These are phyloP conservation scores for Pogonus chalceus DNA, from an alignment of 1,140 invertebrate genomes.

Conservation along the genomic window DNA sequence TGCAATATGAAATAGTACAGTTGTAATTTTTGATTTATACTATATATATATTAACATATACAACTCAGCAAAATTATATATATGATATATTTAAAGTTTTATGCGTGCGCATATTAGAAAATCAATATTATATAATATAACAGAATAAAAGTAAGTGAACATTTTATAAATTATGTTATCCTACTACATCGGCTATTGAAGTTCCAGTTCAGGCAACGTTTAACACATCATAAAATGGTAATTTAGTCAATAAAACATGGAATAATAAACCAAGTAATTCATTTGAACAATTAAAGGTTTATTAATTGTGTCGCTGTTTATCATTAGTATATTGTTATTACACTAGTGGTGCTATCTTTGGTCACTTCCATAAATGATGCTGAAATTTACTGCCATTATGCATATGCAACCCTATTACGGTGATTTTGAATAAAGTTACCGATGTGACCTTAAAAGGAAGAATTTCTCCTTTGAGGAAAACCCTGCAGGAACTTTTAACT, in stretches of 20 bases:
- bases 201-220: background rate
- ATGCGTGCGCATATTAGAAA: too few relatives aligned
- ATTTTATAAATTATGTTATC: background rate
- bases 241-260: background rate
- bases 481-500: background rate
- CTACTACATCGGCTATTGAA: background rate
- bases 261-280: background rate
- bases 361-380: background rate
- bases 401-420: background rate
- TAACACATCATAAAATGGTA: background rate
- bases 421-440: constrained; percentile 1
- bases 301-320: background rate
- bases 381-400: background rate
- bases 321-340: background rate
- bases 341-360: background rate
- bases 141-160: too few relatives aligned
- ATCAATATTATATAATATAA: too few relatives aligned
- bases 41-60: too few relatives aligned
- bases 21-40: too few relatives aligned
- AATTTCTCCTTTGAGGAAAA: background rate
- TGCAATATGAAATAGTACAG: too few relatives aligned
- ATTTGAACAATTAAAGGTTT: background rate
- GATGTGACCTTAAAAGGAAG: background rate
- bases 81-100: too few relatives aligned
- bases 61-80: too few relatives aligned